Base-by-base conservation (phyloP, 2,888 invertebrate genomes). In the Leptinotarsa haldemani region DNA sequence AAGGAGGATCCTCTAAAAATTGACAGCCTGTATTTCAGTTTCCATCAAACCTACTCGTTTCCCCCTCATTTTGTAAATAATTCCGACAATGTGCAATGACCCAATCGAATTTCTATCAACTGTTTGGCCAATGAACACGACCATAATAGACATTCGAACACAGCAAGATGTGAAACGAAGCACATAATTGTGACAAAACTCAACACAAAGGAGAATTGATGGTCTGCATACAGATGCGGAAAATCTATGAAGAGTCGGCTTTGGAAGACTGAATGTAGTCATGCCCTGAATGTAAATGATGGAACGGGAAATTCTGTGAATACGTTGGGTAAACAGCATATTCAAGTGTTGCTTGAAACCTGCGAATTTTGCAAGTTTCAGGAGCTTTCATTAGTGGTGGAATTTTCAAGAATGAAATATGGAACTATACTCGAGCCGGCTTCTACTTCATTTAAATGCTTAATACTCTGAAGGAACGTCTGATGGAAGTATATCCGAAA, bases 161-260 rank as follows among this genome's bases (percentile, higher is more conserved):
- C 61, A 68, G 15, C 16, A 46, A 68, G 22, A 68, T 46, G 68
- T 68, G 68, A 65, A 69, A 73, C 73, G 69, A 69, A 69, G 69
- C 67, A 65, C 69, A 69, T 73, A 73, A 73, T 73, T 69, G 73
- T 73, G 56, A 65, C 65, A 73, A 69, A 73, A 73, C 69, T 69
- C 65, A 40, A 53, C 73, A 58, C 73, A 73, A 73, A 68, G 69
- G 30, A 69, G 20, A 47, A 58, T 56, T 65, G 73, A 64, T 64
- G 58, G 69, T 73, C 69, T 58, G 73, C 73, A 73, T 73, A 64
- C 69, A 73, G 73, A 73, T 73, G 68, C 68, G 58, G 67, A 58
- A 73, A 73, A 73, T 73, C 73, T 73, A 73, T 73, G 73, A 73
- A 73, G 65, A 73, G 73, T 73, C 65, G 53, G 68, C 73, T 48